Conservation (phyloP, 2,113 vertebrate genomes). For the Psammodynastes pulverulentus region DNA sequence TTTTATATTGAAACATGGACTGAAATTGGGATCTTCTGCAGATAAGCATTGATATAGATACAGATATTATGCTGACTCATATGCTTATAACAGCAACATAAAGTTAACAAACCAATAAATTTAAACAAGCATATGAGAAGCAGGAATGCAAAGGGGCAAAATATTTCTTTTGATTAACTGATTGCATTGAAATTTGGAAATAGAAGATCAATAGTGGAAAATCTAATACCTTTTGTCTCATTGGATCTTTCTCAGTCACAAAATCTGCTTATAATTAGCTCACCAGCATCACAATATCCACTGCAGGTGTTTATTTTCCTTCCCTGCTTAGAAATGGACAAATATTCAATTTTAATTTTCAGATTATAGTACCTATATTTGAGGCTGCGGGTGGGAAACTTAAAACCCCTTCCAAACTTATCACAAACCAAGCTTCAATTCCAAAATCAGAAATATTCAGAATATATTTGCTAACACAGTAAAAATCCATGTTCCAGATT, state of each 20-base stretch:
- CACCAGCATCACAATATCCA: background rate
- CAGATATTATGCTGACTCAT: background rate
- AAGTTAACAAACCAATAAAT: background rate
- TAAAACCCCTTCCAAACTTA: background rate
- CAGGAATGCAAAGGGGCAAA: background rate
- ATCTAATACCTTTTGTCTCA: background rate
- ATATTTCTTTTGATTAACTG: background rate
- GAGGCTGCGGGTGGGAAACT: background rate
- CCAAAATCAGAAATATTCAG: background rate
- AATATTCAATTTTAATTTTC: background rate
- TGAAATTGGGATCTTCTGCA: background rate
- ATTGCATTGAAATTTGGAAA: background rate
- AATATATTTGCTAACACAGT: background rate
- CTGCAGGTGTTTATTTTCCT: background rate
- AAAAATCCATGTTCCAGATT: background rate
- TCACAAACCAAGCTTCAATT: background rate
- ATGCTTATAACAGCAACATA: background rate
- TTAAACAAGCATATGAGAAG: background rate
- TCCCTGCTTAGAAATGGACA: background rate
- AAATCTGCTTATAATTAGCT: background rate
- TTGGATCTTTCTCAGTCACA: background rate
- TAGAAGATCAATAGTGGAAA: background rate
- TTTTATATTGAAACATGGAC: background rate
- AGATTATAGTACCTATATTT: background rate
- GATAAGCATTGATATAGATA: background rate